Percentiles rank a stretch among this genome's conserved stretches.
These are phyloP conservation scores for Metopolophium dirhodum DNA, from an alignment of 1,140 invertebrate genomes.

Conservation along the genomic window DNA sequence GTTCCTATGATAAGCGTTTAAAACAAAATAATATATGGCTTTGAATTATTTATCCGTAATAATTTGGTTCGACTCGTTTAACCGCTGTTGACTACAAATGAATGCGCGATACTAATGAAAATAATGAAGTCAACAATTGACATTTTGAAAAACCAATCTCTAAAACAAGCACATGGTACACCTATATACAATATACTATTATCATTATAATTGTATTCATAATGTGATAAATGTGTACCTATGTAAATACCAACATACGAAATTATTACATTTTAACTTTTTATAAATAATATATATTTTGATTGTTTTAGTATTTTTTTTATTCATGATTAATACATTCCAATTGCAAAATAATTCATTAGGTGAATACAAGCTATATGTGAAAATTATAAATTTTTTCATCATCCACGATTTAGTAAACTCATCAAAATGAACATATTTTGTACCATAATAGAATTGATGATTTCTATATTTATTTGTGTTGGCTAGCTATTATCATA, in stretches of 20 bases:
- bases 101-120: background rate
- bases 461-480: background rate
- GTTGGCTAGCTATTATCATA: background rate
- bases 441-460: background rate
- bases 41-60: background rate
- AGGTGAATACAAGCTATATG: background rate
- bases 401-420: background rate
- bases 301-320: background rate
- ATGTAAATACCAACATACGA: background rate
- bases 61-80: background rate
- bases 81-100: background rate
- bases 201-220: background rate
- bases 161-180: background rate
- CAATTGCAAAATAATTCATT: background rate
- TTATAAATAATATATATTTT: background rate
- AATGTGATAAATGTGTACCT: background rate
- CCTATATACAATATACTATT: background rate
- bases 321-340: background rate
- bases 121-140: background rate
- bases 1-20: background rate
- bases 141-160: background rate
- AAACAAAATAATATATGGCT: background rate
- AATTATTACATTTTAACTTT: background rate
- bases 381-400: background rate
- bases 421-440: background rate